Base-by-base conservation (phyloP, 2,888 invertebrate species). In the Erebia ligea region DNA sequence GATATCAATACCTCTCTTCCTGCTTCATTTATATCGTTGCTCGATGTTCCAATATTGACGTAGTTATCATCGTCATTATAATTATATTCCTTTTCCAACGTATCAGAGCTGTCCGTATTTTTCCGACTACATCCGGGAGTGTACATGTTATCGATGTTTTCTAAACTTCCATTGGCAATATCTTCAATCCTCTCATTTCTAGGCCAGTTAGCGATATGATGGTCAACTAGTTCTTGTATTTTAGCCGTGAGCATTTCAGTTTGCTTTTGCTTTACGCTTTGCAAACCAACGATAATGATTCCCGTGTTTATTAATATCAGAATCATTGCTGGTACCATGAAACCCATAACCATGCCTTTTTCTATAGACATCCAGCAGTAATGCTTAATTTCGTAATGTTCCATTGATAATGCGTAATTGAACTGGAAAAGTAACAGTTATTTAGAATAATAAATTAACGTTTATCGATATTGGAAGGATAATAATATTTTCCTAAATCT, bases 281-380 rank as follows among this genome's bases (percentile, higher is more conserved):
- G 90, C 52, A 93, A 71, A 72, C 95, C 95, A 67, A 95, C 88
- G 74, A 95, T 92, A n/a, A 95, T 93, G 10, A 94, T 94, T 2
- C 93, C 88, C 0, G 95, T 95, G 75, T 95, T 95, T 73, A 95
- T 94, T 62, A 96, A 86, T 65, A 96, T 96, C 45, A 96, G 87
- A 25, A 95, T 86, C 82, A 95, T 96, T 1, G 96, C 95, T 13
- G 96, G 96, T 19, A 96, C 93, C 95, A 96, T 96, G 83, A 96
- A 96, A 58, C 96, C 96, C 82, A 96, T 91, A 15, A 96, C 94
- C 96, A 96, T 96, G 6, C 96, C 96, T 80, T 95, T 95, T 84
- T 96, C 96, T 59, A 96, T 95, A 0, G 96, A 96, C 94, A 96
- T 95, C 95, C 96, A 97, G 82, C 96, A 97, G 82, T 96, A 96